Percentiles rank a stretch among this genome's conserved stretches.
These are phyloP conservation scores for Agriopis leucophaearia DNA, from an alignment of 2,888 invertebrate species.

Conservation along the genomic window DNA sequence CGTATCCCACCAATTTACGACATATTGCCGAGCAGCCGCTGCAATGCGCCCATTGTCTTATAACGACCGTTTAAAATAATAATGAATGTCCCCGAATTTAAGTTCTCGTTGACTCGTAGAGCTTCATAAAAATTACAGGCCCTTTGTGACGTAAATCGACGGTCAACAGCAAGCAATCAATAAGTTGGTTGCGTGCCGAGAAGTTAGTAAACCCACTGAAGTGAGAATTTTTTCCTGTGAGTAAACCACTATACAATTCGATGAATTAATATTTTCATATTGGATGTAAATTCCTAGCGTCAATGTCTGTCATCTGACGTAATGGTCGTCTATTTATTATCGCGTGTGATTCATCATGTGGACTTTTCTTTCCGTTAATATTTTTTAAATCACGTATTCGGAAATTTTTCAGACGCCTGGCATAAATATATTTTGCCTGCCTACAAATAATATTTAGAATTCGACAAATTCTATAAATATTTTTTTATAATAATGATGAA, in stretches of 20 bases:
- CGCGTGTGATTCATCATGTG: constrained; percentile 28
- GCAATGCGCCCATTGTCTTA: constrained; percentile 60
- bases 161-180: not conserved
- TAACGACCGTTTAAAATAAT: constrained; percentile 36
- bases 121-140: no score
- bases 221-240: no score
- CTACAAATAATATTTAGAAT: constrained; percentile 12
- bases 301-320: constrained; percentile 40
- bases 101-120: not conserved
- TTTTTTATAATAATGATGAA: not conserved
- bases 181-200: not conserved
- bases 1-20: constrained; percentile 80
- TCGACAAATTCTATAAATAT: constrained; percentile 6
- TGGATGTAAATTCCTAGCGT: constrained; percentile 29
- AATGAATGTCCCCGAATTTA: constrained; percentile 4
- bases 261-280: constrained; percentile 37
- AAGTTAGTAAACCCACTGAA: constrained; percentile 25
- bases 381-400: constrained; percentile 38
- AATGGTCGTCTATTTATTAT: constrained; percentile 39
- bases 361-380: constrained; percentile 34
- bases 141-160: not conserved
- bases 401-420: constrained; percentile 23
- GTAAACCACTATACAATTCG: no score
- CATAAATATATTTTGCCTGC: constrained; percentile 10
- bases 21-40: constrained; percentile 77